A percentile compares a stretch with the other conserved stretches of the same genome.
These are phyloP conservation scores for Meteorus sp. DNA, from an alignment of 1,140 invertebrate genomes.

Conservation along the genomic window DNA sequence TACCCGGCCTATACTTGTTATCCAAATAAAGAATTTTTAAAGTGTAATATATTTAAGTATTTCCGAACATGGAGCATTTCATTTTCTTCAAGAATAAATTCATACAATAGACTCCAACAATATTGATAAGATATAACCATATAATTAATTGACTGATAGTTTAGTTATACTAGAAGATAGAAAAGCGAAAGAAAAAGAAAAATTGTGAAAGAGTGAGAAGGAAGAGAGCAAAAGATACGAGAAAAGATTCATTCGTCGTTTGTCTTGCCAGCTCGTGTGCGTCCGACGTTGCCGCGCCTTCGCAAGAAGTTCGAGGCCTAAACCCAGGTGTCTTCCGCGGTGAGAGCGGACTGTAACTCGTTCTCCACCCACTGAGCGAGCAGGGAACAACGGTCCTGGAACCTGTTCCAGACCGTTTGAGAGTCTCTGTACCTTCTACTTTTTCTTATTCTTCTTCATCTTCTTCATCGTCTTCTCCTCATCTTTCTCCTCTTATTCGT, in stretches of 20 bases:
- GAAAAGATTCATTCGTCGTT: neutral
- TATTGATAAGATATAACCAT: no score
- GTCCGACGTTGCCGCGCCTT: slow-evolving; percentile 24
- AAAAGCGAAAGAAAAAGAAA: slow-evolving; percentile 2
- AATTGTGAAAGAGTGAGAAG: neutral
- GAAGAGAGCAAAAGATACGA: neutral
- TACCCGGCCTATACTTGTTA: no score
- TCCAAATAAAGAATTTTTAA: no score
- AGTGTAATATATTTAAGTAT: no score
- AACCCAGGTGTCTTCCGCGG: slow-evolving; percentile 26
- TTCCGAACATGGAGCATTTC: no score
- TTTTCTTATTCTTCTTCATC: slow-evolving; percentile 3
- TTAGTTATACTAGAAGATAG: neutral
- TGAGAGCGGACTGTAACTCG: slow-evolving; percentile 22
- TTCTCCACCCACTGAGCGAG: slow-evolving; percentile 27
- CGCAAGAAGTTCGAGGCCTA: slow-evolving; percentile 12
- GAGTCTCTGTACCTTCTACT: slow-evolving; percentile 23
- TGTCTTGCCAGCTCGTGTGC: slow-evolving; percentile 4
- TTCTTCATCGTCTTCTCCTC: slow-evolving; percentile 1
- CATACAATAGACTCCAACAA: no score
- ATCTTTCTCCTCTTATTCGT: neutral
- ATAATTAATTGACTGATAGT: no score
- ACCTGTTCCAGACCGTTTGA: slow-evolving; percentile 28
- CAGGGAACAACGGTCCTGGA: slow-evolving; percentile 27
- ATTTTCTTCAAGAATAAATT: no score